These are phyloP conservation scores for Phoxinus phoxinus DNA, from an alignment of 2,113 vertebrate genomes.

Conservation along the genomic window DNA sequence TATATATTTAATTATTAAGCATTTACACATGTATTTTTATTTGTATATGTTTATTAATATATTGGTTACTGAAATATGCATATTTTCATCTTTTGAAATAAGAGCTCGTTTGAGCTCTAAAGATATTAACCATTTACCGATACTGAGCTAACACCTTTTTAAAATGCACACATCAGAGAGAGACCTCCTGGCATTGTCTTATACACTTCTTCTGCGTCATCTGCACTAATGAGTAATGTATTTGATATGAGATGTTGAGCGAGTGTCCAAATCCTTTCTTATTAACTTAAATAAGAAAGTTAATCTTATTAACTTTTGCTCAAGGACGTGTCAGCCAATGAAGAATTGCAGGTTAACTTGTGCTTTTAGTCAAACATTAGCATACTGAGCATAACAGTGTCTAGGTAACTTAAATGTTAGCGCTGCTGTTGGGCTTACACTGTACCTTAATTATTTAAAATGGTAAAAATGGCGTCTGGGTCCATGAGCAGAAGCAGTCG, in stretches of 20 bases:
- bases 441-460: constrained; percentile 14
- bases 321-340: background rate
- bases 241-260: constrained; percentile 5
- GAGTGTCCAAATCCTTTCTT: background rate
- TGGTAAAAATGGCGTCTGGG: background rate
- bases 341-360: constrained; percentile 9
- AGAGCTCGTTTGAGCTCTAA: background rate
- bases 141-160: background rate
- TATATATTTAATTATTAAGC: background rate
- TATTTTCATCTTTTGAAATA: background rate
- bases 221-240: constrained; percentile 24
- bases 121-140: background rate
- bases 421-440: background rate
- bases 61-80: background rate
- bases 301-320: too few species aligned
- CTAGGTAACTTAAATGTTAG: background rate
- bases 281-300: constrained; percentile 13
- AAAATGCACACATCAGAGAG: background rate
- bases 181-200: background rate
- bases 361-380: constrained; percentile 43
- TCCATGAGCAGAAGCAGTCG: background rate
- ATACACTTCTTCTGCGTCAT: background rate
- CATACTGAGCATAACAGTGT: background rate
- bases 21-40: background rate
- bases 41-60: background rate